Evolutionary conservation across 2,888 invertebrate species (phyloP).

Genomic region (Asteroscopus sphinx): DNA sequence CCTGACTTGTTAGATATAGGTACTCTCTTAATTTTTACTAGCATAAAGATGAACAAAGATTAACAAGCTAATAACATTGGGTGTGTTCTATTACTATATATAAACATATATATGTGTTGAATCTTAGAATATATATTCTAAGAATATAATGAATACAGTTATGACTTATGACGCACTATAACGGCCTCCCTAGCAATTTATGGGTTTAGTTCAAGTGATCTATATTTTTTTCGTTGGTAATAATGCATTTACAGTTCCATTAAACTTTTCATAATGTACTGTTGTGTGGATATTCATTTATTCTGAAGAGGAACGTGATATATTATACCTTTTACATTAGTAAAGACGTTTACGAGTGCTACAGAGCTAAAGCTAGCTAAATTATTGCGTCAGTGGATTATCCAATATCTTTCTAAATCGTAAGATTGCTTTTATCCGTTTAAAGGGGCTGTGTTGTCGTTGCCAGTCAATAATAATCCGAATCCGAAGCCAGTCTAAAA

Average conservation of each 20-base stretch:
- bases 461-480: no score
- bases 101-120: no score
- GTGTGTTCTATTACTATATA: no score
- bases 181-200: conserved; percentile 38
- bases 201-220: conserved; percentile 62
- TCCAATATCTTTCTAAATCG: conserved; percentile 11
- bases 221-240: conserved; percentile 57
- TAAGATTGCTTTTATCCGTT: not conserved
- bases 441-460: no score
- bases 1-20: no score
- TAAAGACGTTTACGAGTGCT: conserved; percentile 60
- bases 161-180: conserved; percentile 25
- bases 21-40: no score
- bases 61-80: no score
- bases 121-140: not conserved
- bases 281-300: conserved; percentile 66
- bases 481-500: no score
- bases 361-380: conserved; percentile 30
- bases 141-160: conserved; percentile 9
- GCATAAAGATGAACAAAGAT: no score
- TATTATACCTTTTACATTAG: conserved; percentile 78
- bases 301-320: conserved; percentile 69
- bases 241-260: conserved; percentile 60
- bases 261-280: conserved; percentile 77
- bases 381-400: conserved; percentile 44